Evolutionary conservation across 2,888 invertebrate species (phyloP), one percentile per base, ranked within the genome.

Genomic region (Sinotaia quadrata): DNA sequence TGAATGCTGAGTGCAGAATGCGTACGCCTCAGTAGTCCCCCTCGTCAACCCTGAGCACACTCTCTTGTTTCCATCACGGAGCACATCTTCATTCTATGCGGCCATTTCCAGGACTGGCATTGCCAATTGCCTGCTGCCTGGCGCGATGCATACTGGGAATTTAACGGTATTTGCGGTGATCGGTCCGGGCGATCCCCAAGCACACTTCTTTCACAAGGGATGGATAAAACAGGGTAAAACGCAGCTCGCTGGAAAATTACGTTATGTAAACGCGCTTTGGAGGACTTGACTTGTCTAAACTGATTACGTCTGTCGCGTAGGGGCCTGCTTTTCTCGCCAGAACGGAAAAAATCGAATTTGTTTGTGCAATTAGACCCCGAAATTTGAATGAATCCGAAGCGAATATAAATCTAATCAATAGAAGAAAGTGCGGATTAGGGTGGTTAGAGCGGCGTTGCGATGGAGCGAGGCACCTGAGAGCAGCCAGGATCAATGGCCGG

Each of bases 371-470:
- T 75, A 75, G 75, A 73, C 65, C 67, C 36, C n/a, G 67, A 68
- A 71, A 71, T 73, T 72, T 68, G 75, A 71, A 75, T 69, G 75
- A 75, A 75, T 75, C 67, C 68, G 71, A 73, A 75, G 69, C 68
- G 72, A 71, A 75, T 71, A 70, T 71, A 75, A 75, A 75, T 75
- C 72, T 61, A 73, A 75, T 73, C 71, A 71, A 62, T 54, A 47
- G 60, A 66, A 59, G 68, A 67, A 68, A 59, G 66, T 52, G 67
- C 41, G 71, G 71, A 65, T 68, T 72, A 75, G 62, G 70, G 58
- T 68, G 52, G 69, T 66, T 65, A 41, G 41, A n/a, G 44, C 56
- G 49, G 10, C 36, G 21, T 49, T 33, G 49, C 24, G 47, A 21
- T 47, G 41, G 34, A 21, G 18, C 31, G 15, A 36, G 34, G 62